A percentile compares a stretch with the other conserved stretches of the same genome.
phyloP scores from a whole-genome alignment of 2,113 vertebrate species.

The Jaculus jaculus region DNA sequence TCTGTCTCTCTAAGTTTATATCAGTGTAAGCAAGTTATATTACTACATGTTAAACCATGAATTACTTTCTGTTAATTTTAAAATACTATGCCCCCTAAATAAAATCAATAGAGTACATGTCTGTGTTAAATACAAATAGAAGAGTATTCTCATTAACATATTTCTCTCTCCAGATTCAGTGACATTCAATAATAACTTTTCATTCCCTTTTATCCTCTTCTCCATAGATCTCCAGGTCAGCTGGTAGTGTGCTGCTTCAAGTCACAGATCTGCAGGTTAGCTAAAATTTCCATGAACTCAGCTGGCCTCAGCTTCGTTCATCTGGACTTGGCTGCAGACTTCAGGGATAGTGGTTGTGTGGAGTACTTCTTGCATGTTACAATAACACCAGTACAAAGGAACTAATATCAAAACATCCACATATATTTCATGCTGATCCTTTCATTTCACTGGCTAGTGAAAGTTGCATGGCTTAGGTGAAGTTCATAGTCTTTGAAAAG shows the following conservation, averaged over 20 bases:
- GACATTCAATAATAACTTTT: background rate
- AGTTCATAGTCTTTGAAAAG: background rate
- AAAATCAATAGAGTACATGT: background rate
- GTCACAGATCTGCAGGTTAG: background rate
- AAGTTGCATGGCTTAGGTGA: background rate
- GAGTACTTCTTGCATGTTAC: background rate
- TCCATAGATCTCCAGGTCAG: background rate
- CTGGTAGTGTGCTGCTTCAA: background rate
- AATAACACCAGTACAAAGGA: background rate
- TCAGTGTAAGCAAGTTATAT: background rate
- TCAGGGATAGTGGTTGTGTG: background rate
- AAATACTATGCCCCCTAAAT: background rate
- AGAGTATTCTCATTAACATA: background rate
- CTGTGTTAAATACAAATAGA: background rate
- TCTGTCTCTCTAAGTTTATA: background rate
- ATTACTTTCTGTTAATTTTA: background rate
- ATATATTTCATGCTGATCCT: background rate
- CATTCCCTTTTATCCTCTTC: background rate
- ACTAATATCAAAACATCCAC: background rate
- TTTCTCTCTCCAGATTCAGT: background rate
- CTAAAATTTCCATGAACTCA: constrained; percentile 50
- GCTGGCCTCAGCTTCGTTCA: background rate
- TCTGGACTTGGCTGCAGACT: background rate
- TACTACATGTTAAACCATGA: background rate
- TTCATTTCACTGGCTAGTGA: background rate